phyloP scores from a whole-genome alignment of 2,888 invertebrate genomes.

The Cylindroiulus punctatus region DNA sequence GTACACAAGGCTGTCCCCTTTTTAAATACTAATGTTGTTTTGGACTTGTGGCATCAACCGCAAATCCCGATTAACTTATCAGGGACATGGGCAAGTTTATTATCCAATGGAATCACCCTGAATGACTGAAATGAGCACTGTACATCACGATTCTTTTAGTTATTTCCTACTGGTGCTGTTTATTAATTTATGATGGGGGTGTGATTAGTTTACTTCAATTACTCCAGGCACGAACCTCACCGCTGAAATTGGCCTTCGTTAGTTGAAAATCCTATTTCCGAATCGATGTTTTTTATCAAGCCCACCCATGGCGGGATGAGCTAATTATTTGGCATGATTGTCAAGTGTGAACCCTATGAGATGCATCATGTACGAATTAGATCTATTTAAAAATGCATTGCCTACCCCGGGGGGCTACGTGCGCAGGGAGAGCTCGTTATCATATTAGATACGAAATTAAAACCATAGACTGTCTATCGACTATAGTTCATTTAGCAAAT shows the following conservation, averaged over 20 bases:
- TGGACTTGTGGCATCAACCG: no score
- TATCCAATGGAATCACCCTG: no score
- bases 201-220: slow-evolving; percentile 24
- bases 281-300: slow-evolving; percentile 23
- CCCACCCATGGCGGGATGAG: slow-evolving; percentile 44
- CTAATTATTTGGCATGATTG: slow-evolving; percentile 39
- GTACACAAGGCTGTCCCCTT: no score
- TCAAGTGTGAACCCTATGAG: slow-evolving; percentile 2
- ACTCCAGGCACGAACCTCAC: slow-evolving; percentile 17
- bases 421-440: slow-evolving; percentile 7
- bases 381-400: slow-evolving; percentile 26
- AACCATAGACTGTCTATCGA: slow-evolving; percentile 22
- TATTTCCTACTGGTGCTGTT: neutral
- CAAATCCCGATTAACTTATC: no score
- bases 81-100: no score
- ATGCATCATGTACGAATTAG: slow-evolving; percentile 35
- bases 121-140: neutral
- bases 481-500: slow-evolving; percentile 1
- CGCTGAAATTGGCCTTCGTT: neutral
- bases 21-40: no score
- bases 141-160: neutral
- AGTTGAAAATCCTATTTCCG: slow-evolving; percentile 5
- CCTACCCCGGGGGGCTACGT: neutral
- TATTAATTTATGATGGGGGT: slow-evolving; percentile 12
- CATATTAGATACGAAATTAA: slow-evolving; percentile 33